These are phyloP conservation scores for Papilio helenus DNA, from an alignment of 1,140 invertebrate species.

Conservation along the genomic window DNA sequence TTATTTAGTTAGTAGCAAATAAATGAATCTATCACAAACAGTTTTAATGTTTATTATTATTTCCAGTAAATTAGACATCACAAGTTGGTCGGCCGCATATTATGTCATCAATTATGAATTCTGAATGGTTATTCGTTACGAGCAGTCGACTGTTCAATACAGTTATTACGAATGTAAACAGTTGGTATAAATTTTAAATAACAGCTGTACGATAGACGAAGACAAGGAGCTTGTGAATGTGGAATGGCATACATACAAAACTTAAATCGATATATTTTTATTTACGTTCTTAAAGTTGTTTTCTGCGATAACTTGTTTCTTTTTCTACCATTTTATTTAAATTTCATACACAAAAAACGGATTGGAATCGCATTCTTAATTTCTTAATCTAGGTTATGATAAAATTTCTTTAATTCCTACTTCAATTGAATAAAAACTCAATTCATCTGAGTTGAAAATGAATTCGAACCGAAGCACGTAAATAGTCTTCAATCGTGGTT, in stretches of 20 bases:
- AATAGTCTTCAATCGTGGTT: neutral
- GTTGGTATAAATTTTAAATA: neutral
- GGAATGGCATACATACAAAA: neutral
- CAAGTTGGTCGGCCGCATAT: neutral
- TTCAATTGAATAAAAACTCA: too few species aligned
- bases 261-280: neutral
- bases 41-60: neutral
- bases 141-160: neutral
- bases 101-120: constrained; percentile 22
- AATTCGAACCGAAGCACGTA: neutral
- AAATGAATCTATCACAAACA: neutral
- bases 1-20: too few species aligned
- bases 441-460: neutral
- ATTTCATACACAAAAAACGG: too few species aligned
- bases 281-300: too few species aligned
- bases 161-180: constrained; percentile 27
- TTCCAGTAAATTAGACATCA: constrained; percentile 3
- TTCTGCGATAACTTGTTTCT: too few species aligned
- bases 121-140: neutral
- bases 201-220: neutral
- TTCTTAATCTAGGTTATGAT: too few species aligned
- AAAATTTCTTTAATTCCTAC: too few species aligned
- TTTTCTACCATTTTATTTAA: too few species aligned
- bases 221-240: neutral
- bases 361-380: too few species aligned